Evolutionary conservation across 1,140 invertebrate species (phyloP).

Genomic region (Drosophila baimaii): DNA sequence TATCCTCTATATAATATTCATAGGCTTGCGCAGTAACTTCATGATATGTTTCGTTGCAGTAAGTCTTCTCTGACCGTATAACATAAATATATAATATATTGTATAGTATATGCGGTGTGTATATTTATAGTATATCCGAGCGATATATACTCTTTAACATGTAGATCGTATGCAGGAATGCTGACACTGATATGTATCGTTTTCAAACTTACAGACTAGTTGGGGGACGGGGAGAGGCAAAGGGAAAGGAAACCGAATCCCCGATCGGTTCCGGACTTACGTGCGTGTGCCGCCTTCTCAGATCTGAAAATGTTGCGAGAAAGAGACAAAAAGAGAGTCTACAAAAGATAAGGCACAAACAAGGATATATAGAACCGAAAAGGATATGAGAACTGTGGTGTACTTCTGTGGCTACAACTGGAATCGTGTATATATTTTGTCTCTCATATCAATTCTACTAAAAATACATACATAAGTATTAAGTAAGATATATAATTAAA

Average conservation of each 20-base stretch:
- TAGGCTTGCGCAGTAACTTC: constrained; percentile 72
- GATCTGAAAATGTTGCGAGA: constrained; percentile 20
- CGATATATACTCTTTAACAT: constrained; percentile 29
- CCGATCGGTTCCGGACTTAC: constrained; percentile 49
- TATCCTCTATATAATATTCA: constrained; percentile 42
- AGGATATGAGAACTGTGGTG: constrained; percentile 51
- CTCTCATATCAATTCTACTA: constrained; percentile 76
- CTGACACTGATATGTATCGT: constrained; percentile 77
- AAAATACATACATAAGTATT: constrained; percentile 77
- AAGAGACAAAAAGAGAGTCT: neutral
- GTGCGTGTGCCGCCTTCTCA: constrained; percentile 17
- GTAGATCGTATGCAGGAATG: constrained; percentile 65
- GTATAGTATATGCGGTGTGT: constrained; percentile 38
- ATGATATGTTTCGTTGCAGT: constrained; percentile 84
- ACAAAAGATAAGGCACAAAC: constrained; percentile 25
- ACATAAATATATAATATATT: constrained; percentile 37
- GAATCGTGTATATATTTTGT: constrained; percentile 79
- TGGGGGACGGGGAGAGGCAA: constrained; percentile 7
- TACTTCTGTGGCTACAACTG: constrained; percentile 59
- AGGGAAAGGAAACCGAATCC: constrained; percentile 28
- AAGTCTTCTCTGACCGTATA: constrained; percentile 73
- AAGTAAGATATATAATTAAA: constrained; percentile 75
- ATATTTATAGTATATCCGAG: constrained; percentile 49
- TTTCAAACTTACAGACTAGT: constrained; percentile 66
- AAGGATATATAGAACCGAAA: constrained; percentile 19